phyloP scores from a whole-genome alignment of 2,797 vertebrate species.

The Poeciliopsis paucimaculata region DNA sequence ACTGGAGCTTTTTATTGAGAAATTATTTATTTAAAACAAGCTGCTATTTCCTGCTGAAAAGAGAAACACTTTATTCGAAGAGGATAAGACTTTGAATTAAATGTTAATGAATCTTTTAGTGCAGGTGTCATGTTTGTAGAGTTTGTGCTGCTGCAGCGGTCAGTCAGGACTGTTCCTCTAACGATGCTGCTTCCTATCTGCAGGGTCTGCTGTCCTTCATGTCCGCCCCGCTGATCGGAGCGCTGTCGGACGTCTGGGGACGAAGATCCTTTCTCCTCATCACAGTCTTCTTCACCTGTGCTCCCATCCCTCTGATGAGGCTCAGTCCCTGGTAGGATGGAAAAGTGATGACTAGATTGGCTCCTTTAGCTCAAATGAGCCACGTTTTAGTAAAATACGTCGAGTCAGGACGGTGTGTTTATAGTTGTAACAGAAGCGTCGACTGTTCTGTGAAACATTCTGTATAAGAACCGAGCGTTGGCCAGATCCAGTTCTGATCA shows the following conservation, averaged over 20 bases:
- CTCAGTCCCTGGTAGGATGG: slow-evolving; percentile 86
- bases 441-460: not conserved
- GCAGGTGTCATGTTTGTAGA: too few relatives aligned
- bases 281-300: slow-evolving; percentile 92
- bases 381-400: not conserved
- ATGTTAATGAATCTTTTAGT: too few relatives aligned
- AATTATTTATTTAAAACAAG: too few relatives aligned
- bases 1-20: too few relatives aligned
- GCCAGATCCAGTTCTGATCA: not conserved
- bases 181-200: not conserved
- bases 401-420: not conserved
- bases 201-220: slow-evolving; percentile 90
- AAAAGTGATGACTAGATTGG: too few relatives aligned
- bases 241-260: slow-evolving; percentile 91
- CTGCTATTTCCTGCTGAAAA: too few relatives aligned
- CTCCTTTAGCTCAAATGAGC: not conserved
- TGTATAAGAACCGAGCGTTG: not conserved
- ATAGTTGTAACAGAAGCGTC: not conserved
- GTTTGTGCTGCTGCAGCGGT: not conserved
- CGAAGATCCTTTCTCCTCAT: slow-evolving; percentile 89
- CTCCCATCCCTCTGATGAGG: slow-evolving; percentile 91
- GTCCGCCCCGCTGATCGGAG: slow-evolving; percentile 91
- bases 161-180: not conserved
- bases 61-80: too few relatives aligned
- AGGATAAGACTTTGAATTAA: too few relatives aligned